Percentiles rank a stretch among this genome's conserved stretches.
These are phyloP conservation scores for Prochilodus magdalenae DNA, from an alignment of 2,113 vertebrate species.

Conservation along the genomic window DNA sequence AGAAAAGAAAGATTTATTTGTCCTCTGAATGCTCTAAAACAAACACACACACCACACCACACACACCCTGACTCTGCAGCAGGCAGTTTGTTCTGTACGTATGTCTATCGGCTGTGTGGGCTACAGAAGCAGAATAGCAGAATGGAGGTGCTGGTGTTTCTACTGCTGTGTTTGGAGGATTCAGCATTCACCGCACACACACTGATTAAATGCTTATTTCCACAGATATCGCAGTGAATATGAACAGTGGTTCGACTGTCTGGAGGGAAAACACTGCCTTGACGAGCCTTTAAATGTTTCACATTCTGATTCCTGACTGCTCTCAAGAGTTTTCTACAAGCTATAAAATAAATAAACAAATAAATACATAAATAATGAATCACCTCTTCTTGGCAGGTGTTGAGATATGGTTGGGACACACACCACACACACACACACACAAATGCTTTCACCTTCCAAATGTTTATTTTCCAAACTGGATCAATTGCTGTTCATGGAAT, in stretches of 20 bases:
- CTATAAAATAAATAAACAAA: neutral
- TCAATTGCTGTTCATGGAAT: too few relatives aligned
- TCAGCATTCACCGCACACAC: conserved; percentile 46
- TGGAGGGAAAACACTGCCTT: conserved; percentile 33
- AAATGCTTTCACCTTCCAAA: too few relatives aligned
- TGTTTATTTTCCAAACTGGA: too few relatives aligned
- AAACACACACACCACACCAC: too few relatives aligned
- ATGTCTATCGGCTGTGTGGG: neutral
- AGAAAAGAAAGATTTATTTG: too few relatives aligned
- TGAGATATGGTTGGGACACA: neutral
- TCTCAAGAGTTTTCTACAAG: conserved; percentile 41
- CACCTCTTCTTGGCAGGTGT: neutral
- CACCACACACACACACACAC: too few relatives aligned
- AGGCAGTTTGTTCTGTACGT: too few relatives aligned
- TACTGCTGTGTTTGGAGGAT: neutral
- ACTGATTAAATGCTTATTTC: conserved; percentile 61
- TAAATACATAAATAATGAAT: neutral
- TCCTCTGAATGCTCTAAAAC: too few relatives aligned
- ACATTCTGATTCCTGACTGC: conserved; percentile 43
- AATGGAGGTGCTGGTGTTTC: neutral
- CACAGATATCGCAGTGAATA: conserved; percentile 40
- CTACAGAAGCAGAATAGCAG: too few relatives aligned
- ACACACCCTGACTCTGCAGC: too few relatives aligned
- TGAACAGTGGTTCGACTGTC: neutral
- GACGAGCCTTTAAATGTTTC: conserved; percentile 45